Base-by-base conservation (phyloP, 2,888 invertebrate species). In the Archips crataeganus region DNA sequence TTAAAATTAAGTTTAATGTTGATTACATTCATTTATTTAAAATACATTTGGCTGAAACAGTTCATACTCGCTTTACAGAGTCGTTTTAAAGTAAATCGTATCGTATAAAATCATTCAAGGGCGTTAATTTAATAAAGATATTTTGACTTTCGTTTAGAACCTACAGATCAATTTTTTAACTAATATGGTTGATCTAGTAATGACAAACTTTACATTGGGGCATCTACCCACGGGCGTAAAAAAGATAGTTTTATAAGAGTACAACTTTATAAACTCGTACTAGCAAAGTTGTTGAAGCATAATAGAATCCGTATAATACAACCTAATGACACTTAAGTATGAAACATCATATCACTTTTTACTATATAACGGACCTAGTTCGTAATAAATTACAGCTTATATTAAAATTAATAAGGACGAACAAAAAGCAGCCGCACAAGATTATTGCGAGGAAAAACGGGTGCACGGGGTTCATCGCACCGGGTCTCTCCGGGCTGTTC, bases 401-500 rank as follows among this genome's bases (percentile, higher is more conserved):
- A 84, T 84, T 86, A 81, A 88, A 87, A 85, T 85, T 84, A 85
- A 84, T 85, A 81, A 81, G 78, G 70, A 76, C 77, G 75, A 76
- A 75, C 79, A 88, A 87, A 86, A 87, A 87, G 85, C 76, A 79
- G 87, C 85, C 82, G 81, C 79, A 84, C 87, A 83, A 85, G 85
- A 81, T 82, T 82, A 70, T 75, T 76, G 79, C 77, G 84, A 76
- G 85, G 86, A 90, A 91, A 91, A 90, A 90, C 87, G 82, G 81
- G 85, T 88, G 87, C 84, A 82, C 83, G 84, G 84, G 87, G 92
- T 92, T 92, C 93, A 91, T 81, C 87, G 90, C 83, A 81, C 88
- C 84, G 79, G 81, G 82, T 81, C 82, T 83, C 77, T 83, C 82
- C 83, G 81, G 82, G 78, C 81, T 82, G 86, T 89, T 90, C 90